Base-by-base conservation (phyloP, 1,140 invertebrate species). In the Pseudobourletiella spinata region DNA sequence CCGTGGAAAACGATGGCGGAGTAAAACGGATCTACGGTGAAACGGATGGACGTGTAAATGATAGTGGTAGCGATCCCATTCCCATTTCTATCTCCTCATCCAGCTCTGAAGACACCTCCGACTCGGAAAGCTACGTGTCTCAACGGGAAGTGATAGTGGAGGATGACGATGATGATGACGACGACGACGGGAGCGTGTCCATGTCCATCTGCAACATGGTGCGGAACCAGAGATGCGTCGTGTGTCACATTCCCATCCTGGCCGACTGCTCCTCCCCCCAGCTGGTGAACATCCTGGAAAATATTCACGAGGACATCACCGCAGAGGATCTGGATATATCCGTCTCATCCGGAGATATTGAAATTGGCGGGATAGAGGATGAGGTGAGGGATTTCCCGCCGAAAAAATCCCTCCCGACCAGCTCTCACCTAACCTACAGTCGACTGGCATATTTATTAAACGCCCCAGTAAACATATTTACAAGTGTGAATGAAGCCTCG, bases 331-430 rank as follows among this genome's bases (percentile, higher is more conserved):
- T 67, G 30, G 65, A 67, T 22, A 61, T 67, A 6, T 50, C 59
- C 0, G 57, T 66, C 1, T 66, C 60, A 14, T 66, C 65, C 22
- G 65, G 56, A 18, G 65, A 67, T 48, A 67, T 67, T 39, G 65
- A 67, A 60, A 67, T 67, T 54, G 65, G 65, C 20, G 65, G 65
- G 0, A 64, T 67, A 30, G 65, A 67, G 61, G 65, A 67, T 58
- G 65, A 67, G 48, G 52, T 64, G 30, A 54, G 55, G 16, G 29
- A 48, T 25, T 57, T 62, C 39, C 59, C 58, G 6, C 32, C 25
- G 43, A 57, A 25, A 44, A 61, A 56, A 42, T 56, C 2, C 16
- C 20, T 56, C 8, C 26, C 4, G 16, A 28, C 11, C 29, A 25
- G 8, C 22, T 58, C 16, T 46, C 57, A 44, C 20, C 39, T 67